These are phyloP conservation scores for Lucilia cuprina DNA, from an alignment of 1,140 invertebrate species.

Conservation along the genomic window DNA sequence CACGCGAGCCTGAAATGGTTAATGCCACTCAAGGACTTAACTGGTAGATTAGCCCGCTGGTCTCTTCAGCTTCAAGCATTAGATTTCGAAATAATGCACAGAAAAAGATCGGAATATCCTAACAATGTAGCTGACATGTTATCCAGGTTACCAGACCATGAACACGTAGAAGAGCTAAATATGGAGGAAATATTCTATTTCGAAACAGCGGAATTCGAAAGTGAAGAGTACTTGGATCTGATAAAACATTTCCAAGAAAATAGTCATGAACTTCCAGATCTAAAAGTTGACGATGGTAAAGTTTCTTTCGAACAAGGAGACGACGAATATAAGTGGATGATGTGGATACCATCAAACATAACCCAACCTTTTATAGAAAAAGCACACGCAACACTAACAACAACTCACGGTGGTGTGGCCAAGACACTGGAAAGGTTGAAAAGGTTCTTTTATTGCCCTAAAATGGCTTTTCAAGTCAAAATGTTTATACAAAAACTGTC, in stretches of 20 bases:
- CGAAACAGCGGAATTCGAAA: too few relatives aligned
- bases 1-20: neutral
- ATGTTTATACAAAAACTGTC: too few relatives aligned
- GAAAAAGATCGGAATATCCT: neutral
- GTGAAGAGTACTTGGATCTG: neutral
- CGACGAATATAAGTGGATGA: neutral
- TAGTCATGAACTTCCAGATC: neutral
- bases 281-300: neutral
- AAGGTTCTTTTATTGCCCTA: too few relatives aligned
- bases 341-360: too few relatives aligned
- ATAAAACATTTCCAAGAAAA: neutral
- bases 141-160: neutral
- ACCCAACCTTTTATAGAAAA: too few relatives aligned
- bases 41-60: slow-evolving; percentile 2
- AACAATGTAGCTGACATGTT: neutral
- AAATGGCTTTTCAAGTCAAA: too few relatives aligned
- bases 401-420: too few relatives aligned
- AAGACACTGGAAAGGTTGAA: too few relatives aligned
- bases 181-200: neutral
- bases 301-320: neutral
- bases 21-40: neutral
- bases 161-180: neutral
- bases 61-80: neutral
- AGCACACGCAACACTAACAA: too few relatives aligned
- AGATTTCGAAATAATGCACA: neutral